These are phyloP conservation scores for Magallana gigas DNA, from an alignment of 1,140 invertebrate genomes.

Conservation along the genomic window DNA sequence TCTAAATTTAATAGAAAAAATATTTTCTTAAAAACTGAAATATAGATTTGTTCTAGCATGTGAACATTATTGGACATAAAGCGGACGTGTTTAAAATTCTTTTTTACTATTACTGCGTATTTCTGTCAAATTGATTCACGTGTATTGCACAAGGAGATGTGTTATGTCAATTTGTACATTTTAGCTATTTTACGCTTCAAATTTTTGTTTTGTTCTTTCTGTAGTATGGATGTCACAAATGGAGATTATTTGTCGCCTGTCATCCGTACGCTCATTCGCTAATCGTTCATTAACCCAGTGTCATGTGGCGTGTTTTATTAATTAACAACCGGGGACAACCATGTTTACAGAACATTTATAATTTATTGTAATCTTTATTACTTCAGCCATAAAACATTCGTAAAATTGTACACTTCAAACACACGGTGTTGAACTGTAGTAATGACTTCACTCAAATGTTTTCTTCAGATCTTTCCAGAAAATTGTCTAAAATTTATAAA, in stretches of 20 bases:
- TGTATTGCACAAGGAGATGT: too few relatives aligned
- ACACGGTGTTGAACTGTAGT: neutral
- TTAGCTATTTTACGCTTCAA: neutral
- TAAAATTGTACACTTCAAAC: neutral
- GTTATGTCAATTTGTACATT: neutral
- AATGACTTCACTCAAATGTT: neutral
- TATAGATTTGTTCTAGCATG: neutral
- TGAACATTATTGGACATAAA: neutral
- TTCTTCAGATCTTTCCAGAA: neutral
- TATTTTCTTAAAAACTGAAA: too few relatives aligned
- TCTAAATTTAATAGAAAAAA: neutral
- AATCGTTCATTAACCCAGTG: neutral
- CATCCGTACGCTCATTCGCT: conserved; percentile 6
- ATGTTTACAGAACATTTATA: neutral
- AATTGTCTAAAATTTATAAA: too few relatives aligned
- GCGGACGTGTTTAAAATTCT: neutral
- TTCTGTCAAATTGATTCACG: too few relatives aligned
- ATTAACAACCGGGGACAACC: neutral
- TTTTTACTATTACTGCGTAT: neutral
- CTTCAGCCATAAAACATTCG: neutral
- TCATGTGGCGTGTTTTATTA: neutral
- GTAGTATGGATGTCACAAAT: neutral
- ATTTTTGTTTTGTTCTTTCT: neutral
- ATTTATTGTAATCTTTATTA: neutral
- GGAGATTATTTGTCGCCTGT: neutral